A percentile compares a stretch with the other conserved stretches of the same genome.
These are phyloP conservation scores for Tetragonisca angustula DNA, from an alignment of 2,888 invertebrate species.

Conservation along the genomic window DNA sequence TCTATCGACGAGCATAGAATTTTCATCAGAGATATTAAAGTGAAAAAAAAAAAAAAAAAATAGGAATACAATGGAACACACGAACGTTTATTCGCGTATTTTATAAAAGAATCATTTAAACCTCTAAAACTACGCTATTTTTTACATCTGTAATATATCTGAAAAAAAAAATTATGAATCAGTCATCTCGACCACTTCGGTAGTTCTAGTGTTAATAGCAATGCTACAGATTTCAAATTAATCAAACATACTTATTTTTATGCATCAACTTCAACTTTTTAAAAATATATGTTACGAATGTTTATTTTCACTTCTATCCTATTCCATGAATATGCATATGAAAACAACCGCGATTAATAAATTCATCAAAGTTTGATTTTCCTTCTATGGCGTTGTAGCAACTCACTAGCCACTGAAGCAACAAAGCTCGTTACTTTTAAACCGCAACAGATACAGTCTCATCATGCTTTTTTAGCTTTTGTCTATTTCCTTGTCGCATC, in stretches of 20 bases:
- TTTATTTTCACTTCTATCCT: not conserved
- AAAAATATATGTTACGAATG: not conserved
- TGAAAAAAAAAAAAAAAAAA: no score
- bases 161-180: no score
- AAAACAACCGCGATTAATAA: not conserved
- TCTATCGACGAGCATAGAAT: no score
- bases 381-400: not conserved
- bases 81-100: no score
- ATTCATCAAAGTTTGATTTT: constrained; percentile 3
- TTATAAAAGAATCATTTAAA: no score
- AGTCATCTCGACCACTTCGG: no score
- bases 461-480: constrained; percentile 4
- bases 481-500: not conserved
- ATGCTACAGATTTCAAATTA: not conserved
- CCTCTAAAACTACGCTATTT: no score
- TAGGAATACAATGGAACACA: no score
- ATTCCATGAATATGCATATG: not conserved
- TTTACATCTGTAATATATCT: no score
- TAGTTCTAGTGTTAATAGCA: no score
- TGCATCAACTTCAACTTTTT: not conserved
- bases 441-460: not conserved
- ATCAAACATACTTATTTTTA: not conserved
- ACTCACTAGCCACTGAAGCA: constrained; percentile 15
- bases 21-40: no score
- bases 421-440: not conserved